A percentile compares a stretch with the other conserved stretches of the same genome.
These are phyloP conservation scores for Sinohyriopsis cumingii DNA, from an alignment of 2,888 invertebrate species.

Conservation along the genomic window DNA sequence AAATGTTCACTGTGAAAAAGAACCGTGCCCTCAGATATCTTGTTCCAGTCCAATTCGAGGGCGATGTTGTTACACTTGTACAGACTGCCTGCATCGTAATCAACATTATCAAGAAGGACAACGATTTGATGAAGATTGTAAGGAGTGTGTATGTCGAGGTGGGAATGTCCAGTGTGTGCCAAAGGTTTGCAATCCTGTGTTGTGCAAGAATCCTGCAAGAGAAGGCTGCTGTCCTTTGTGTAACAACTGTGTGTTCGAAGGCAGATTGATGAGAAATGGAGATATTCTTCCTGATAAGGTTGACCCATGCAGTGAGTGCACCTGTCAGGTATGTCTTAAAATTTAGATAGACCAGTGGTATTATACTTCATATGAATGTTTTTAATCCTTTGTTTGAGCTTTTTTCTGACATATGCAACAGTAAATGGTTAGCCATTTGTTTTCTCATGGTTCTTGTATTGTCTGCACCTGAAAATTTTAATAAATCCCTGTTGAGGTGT, in stretches of 20 bases:
- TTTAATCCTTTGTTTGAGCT: neutral
- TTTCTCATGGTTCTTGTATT: too few species aligned
- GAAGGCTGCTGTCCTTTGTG: slow-evolving; percentile 55
- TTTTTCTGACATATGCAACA: too few species aligned
- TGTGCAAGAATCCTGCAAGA: slow-evolving; percentile 47
- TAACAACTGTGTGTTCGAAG: slow-evolving; percentile 46
- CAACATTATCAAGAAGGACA: slow-evolving; percentile 35
- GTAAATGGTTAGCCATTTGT: too few species aligned
- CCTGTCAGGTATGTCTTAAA: slow-evolving; percentile 46
- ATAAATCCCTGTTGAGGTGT: too few species aligned
- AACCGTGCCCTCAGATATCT: slow-evolving; percentile 33
- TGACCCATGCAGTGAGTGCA: slow-evolving; percentile 51
- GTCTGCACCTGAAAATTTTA: too few species aligned
- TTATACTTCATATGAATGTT: neutral
- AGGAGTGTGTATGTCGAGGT: slow-evolving; percentile 49
- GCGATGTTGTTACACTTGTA: slow-evolving; percentile 47
- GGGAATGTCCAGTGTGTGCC: slow-evolving; percentile 43
- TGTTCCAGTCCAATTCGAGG: slow-evolving; percentile 41
- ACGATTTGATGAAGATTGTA: slow-evolving; percentile 39
- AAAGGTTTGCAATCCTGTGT: slow-evolving; percentile 38
- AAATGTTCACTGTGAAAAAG: slow-evolving; percentile 37
- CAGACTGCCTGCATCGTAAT: slow-evolving; percentile 49
- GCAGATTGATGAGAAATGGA: slow-evolving; percentile 42
- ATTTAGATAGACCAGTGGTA: neutral
- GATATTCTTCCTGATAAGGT: slow-evolving; percentile 36